Percentiles rank a stretch among this genome's conserved stretches.
Evolutionary conservation across 2,113 vertebrate genomes (phyloP).

Genomic region (Nicator chloris): DNA sequence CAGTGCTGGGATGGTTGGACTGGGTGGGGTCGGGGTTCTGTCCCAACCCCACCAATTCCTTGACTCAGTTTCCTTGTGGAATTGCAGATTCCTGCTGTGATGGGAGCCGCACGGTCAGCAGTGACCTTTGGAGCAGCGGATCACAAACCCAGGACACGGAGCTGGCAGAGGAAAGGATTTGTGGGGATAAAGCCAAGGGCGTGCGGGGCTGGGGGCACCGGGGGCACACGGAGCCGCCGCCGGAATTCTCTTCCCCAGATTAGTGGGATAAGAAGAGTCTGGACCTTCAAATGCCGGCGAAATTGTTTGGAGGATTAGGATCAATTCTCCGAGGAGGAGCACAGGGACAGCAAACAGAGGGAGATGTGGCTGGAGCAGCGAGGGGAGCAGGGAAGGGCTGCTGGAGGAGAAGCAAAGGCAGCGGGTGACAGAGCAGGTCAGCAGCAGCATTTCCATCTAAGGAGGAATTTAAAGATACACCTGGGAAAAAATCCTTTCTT

Average conservation of each 20-base stretch:
- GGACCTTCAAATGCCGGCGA: neutral
- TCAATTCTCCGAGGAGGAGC: neutral
- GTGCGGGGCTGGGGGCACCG: neutral
- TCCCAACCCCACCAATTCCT: neutral
- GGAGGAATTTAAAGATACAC: neutral
- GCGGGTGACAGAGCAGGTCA: neutral
- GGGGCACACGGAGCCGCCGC: rapidly evolving
- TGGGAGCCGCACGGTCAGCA: neutral
- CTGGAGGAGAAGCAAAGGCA: neutral
- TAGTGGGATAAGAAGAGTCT: neutral
- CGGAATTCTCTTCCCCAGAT: neutral
- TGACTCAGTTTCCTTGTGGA: rapidly evolving
- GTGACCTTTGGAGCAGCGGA: neutral
- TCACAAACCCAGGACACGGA: neutral
- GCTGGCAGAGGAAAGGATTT: neutral
- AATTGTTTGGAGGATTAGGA: constrained; percentile 38
- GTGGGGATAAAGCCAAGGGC: neutral
- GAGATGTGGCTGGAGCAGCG: neutral
- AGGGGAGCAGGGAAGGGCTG: neutral
- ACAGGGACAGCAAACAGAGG: neutral
- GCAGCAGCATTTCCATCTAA: neutral
- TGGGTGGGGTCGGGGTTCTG: rapidly evolving
- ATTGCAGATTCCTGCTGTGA: neutral
- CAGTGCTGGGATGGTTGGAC: rapidly evolving
- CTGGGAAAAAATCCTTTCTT: neutral